A percentile compares a stretch with the other conserved stretches of the same genome.
Conservation (phyloP, 2,113 vertebrate genomes). For the Triplophysa siluroides region DNA sequence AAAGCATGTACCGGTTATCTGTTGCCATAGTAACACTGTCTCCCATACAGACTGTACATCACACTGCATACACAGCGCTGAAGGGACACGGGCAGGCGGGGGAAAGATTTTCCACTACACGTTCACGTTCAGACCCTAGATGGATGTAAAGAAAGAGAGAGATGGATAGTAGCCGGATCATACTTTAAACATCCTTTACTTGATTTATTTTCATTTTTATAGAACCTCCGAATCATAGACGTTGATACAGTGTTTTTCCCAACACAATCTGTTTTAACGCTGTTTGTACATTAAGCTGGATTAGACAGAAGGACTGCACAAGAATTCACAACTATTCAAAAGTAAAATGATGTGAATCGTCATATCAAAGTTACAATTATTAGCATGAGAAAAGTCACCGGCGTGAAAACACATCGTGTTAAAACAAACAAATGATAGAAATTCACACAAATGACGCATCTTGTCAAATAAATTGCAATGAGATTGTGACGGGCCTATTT, state of each 20-base stretch:
- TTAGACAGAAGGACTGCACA: too few species aligned
- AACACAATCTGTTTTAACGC: neutral
- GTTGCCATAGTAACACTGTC: constrained; percentile 7
- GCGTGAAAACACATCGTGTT: too few species aligned
- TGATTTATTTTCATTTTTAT: constrained; percentile 22
- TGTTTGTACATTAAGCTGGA: neutral
- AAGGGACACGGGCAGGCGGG: neutral
- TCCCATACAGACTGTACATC: constrained; percentile 1
- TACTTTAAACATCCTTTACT: neutral
- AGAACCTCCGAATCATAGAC: neutral
- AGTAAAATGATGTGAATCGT: too few species aligned
- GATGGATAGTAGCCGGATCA: neutral
- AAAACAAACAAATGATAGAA: too few species aligned
- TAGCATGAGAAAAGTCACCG: too few species aligned
- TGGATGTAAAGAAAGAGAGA: constrained; percentile 17
- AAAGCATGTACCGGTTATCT: constrained; percentile 14
- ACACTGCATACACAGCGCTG: neutral
- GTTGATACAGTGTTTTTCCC: neutral
- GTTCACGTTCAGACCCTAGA: constrained; percentile 25
- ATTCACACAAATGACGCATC: too few species aligned
- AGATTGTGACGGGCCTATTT: too few species aligned
- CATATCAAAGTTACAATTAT: too few species aligned
- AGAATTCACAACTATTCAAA: too few species aligned
- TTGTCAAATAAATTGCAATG: too few species aligned
- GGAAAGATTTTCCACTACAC: constrained; percentile 21